Evolutionary conservation across 2,113 vertebrate species (phyloP), one percentile per base, ranked within the genome.

Genomic region (Prinia subflava): DNA sequence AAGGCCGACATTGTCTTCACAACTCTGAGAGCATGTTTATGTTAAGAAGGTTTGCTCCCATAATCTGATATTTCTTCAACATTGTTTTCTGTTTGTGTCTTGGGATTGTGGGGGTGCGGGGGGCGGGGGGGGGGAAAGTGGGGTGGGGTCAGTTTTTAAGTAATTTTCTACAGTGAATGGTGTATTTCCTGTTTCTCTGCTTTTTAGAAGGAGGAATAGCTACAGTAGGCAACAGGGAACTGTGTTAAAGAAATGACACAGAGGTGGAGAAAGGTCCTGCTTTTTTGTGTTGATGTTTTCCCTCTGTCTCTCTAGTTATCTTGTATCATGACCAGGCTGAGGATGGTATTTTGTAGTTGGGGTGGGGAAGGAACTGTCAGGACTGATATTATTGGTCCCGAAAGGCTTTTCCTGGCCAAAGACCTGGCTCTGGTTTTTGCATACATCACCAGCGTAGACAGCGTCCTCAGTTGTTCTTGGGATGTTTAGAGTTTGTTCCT

Each of bases 71-170:
- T 13, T 39, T 81, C 41, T 77, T 69, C 52, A 62, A 15, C 11
- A 31, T 30, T 46, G 28, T 22, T 76, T 89, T 60, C 55, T 92
- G 13, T 35, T 52, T 9, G 5, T 49, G 50, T 13, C 68, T n/a
- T 15, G 16, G 18, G 5, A 15, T 17, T 3, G 25, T 37, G 27
- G 5, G n/a, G n/a, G n/a, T n/a, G n/a, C n/a, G n/a, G n/a, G n/a
- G n/a, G n/a, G n/a, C n/a, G n/a, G n/a, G n/a, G n/a, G 18, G 27
- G 8, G 24, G 9, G 7, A 33, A 11, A 35, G 56, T 4, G 4
- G 11, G 2, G 1, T 13, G 18, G 18, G 21, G 21, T 23, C 6
- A 11, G 0, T 7, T 30, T 31, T 23, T 7, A 0, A 60, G 59
- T 50, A 46, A 10, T 27, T 62, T 2, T 41, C 30, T 60, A 47